Base-by-base conservation (phyloP, 1,140 invertebrate genomes). In the Drosophila funebris region DNA sequence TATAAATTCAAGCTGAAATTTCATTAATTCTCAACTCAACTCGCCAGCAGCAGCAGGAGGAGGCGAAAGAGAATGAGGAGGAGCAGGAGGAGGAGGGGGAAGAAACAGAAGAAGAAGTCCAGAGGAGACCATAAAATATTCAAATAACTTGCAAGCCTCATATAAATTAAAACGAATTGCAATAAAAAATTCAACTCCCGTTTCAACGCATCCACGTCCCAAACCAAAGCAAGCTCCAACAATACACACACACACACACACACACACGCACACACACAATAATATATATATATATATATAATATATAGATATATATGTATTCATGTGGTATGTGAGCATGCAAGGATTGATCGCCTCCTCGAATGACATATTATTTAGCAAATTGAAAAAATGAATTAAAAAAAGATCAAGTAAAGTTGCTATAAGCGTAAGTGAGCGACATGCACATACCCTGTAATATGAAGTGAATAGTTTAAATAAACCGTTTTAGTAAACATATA, bases 301-400 rank as follows among this genome's bases (percentile, higher is more conserved):
- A n/a, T 36, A 60, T 8, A 37, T 3, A 50, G 6, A 46, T 1
- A 36, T 4, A 37, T 7, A 50, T 1, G 48, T 13, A 58, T n/a
- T 37, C 2, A 69, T n/a, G 48, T 6, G 41, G 36, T 54, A 43
- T 16, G 22, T 39, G 24, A 33, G 31, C 29, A 43, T 54, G 66
- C 29, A 48, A 87, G 82, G 82, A 87, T 85, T 85, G 81, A 85
- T 85, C 76, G 73, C 62, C 58, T 68, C 58, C 66, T 69, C 82
- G 78, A 80, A 88, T 87, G 82, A 87, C 82, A 87, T 87, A 87
- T 88, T 78, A 82, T 82, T 88, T 82, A 76, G 82, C 83, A 76
- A 82, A 87, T 87, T 82, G 75, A 81, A 82, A 88, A 78, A 53
- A 22, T 44, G 29, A 53, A 44, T 37, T 27, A 70, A 64, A 37